phyloP scores from a whole-genome alignment of 1,140 invertebrate species.

The Heliconius eleuchia region DNA sequence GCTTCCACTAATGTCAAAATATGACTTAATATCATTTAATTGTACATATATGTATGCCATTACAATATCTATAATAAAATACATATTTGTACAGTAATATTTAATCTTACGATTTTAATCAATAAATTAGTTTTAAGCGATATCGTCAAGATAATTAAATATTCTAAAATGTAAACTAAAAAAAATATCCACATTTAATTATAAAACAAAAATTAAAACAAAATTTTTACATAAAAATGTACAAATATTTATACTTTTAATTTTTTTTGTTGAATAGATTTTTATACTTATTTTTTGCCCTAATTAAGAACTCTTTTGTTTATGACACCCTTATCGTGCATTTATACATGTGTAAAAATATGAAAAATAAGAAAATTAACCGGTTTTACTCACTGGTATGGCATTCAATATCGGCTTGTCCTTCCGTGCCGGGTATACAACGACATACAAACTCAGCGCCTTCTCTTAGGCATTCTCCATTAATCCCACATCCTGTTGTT shows the following conservation, averaged over 20 bases:
- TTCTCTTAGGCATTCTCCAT: slow-evolving; percentile 90
- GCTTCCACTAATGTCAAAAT: slow-evolving; percentile 75
- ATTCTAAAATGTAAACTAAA: background rate
- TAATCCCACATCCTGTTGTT: slow-evolving; percentile 90
- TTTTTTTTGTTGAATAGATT: background rate
- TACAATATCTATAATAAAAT: slow-evolving; percentile 34
- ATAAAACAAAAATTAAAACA: background rate
- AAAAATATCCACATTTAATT: background rate
- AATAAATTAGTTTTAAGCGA: background rate
- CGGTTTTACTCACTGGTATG: slow-evolving; percentile 87
- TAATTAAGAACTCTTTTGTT: background rate
- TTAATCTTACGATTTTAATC: background rate
- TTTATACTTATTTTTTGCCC: background rate
- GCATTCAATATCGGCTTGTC: slow-evolving; percentile 88
- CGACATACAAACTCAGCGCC: slow-evolving; percentile 91
- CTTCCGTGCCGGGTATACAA: slow-evolving; percentile 88
- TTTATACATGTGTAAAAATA: slow-evolving; percentile 74
- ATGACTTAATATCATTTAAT: slow-evolving; percentile 40
- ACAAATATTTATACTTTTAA: background rate
- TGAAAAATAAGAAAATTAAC: background rate
- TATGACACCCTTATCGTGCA: slow-evolving; percentile 55
- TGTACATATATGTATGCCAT: slow-evolving; percentile 49
- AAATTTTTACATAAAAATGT: slow-evolving; percentile 1
- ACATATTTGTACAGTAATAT: slow-evolving; percentile 56
- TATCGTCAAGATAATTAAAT: background rate